Conservation (phyloP, 2,113 vertebrate genomes). For the Poeciliopsis retropinna region DNA sequence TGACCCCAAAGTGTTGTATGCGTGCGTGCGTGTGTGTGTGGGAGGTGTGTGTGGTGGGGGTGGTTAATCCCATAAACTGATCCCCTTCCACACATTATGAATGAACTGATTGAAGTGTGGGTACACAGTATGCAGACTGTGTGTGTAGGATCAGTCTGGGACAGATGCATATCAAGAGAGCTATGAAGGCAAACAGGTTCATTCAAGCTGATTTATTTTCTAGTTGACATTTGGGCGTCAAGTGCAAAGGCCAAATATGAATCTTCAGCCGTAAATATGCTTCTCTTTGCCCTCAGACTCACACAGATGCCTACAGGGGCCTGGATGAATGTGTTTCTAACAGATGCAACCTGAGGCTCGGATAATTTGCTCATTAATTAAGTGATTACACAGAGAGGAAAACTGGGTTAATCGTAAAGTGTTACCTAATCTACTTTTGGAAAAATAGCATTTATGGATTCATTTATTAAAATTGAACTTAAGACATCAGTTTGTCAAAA, state of each 20-base stretch:
- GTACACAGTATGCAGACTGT: constrained; percentile 47
- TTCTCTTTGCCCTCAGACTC: constrained; percentile 25
- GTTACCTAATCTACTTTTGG: constrained; percentile 39
- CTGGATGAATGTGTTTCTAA: constrained; percentile 45
- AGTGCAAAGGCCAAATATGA: constrained; percentile 27
- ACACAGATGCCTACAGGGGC: constrained; percentile 21
- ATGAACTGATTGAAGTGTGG: constrained; percentile 47
- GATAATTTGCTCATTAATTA: constrained; percentile 63
- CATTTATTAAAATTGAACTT: constrained; percentile 20
- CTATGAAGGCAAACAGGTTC: constrained; percentile 23
- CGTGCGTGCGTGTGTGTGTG: neutral
- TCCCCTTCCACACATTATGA: constrained; percentile 52
- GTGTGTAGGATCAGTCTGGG: constrained; percentile 32
- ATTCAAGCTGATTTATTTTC: constrained; percentile 50
- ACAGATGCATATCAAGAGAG: constrained; percentile 26
- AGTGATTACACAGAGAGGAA: constrained; percentile 49
- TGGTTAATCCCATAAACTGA: constrained; percentile 36
- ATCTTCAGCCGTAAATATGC: constrained; percentile 33
- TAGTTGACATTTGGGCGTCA: constrained; percentile 38
- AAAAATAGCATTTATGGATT: constrained; percentile 36
- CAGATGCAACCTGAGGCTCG: constrained; percentile 41
- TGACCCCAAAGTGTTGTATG: constrained; percentile 40
- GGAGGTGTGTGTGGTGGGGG: neutral
- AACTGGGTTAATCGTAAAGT: constrained; percentile 52
- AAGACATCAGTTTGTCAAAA: constrained; percentile 8